Evolutionary conservation across 2,797 vertebrate species (phyloP), one percentile per base, ranked within the genome.

Genomic region (Danio jaintianensis): DNA sequence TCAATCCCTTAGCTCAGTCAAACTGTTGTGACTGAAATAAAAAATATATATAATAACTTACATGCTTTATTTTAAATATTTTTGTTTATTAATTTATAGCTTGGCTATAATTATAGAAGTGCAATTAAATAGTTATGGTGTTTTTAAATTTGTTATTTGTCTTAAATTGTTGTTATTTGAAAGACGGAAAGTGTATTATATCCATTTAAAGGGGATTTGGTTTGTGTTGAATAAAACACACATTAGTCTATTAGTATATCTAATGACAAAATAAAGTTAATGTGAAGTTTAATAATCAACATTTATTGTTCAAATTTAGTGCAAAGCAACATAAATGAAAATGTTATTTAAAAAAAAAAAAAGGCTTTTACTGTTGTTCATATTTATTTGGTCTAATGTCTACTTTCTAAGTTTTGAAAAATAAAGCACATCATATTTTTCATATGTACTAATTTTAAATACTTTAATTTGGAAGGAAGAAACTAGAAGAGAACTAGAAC

Each of bases 201-300:
- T 53, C 15, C 6, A 52, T 52, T 52, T 52, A 52, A 52, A 53
- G 6, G 52, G 52, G 18, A 53, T 53, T 53, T 53, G 52, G 52
- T 53, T n/a, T 53, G 52, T 53, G 52, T 53, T 2, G 16, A 53
- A 53, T 53, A 1, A 53, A 53, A n/a, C 52, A 53, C 52, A 53
- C n/a, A 48, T 13, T 53, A 53, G 16, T 1, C 52, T 53, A 53
- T 53, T 53, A n/a, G 52, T 8, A 53, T 53, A 52, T 53, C n/a
- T 53, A 53, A n/a, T 53, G 52, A 53, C 52, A 18, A 53, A n/a
- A 53, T 53, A 53, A 18, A 18, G 52, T n/a, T 53, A 18, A 18
- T 53, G 52, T 53, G 16, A n/a, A 53, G 52, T 53, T 53, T 53
- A 53, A 53, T 53, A 53, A 53, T 53, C 52, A 18, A 53, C n/a